Base-by-base conservation (phyloP, 1,140 invertebrate species). In the Meloidogyne hapla region DNA sequence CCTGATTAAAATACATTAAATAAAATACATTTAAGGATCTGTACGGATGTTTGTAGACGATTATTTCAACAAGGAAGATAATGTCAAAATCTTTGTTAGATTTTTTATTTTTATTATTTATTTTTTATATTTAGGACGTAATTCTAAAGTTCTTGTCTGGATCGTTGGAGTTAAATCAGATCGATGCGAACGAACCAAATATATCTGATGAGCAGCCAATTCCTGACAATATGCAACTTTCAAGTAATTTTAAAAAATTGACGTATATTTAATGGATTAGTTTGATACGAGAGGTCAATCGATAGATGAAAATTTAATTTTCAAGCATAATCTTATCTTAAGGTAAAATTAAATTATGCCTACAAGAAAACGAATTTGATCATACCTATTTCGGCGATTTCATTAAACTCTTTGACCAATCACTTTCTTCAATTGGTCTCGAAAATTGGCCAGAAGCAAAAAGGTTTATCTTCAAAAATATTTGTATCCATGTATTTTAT, bases 61-160 rank as follows among this genome's bases (percentile, higher is more conserved):
- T 80, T 99, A 98, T 87, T 90, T 98, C 77, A 94, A 96, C 74
- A 94, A 94, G 86, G 96, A 98, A 89, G 93, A 94, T 83, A 99
- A 99, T 87, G 91, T 92, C 83, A 92, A 92, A 83, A 91, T 98
- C 25, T 89, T 90, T 81, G 90, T 90, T 79, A 85, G 25, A 18
- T 70, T 42, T 45, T 42, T 70, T 63, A 8, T 23, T 5, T 2
- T 4, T 69, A 12, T 18, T 23, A 69, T 33, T 40, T 18, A 12
- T 18, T 40, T 9, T 42, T 68, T 26, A 42, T 77, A 80, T 77
- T 77, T 78, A 94, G 83, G 94, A 98, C 87, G 91, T 96, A 84
- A 89, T 98, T 40, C 91, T 98, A 81, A 91, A 92, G 77, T 92
- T 93, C 85, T 90, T 99, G 12, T 92, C 91, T 10, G 89, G 91